Evolutionary conservation across 2,113 vertebrate genomes (phyloP), one percentile per base, ranked within the genome.

Genomic region (Procavia capensis): DNA sequence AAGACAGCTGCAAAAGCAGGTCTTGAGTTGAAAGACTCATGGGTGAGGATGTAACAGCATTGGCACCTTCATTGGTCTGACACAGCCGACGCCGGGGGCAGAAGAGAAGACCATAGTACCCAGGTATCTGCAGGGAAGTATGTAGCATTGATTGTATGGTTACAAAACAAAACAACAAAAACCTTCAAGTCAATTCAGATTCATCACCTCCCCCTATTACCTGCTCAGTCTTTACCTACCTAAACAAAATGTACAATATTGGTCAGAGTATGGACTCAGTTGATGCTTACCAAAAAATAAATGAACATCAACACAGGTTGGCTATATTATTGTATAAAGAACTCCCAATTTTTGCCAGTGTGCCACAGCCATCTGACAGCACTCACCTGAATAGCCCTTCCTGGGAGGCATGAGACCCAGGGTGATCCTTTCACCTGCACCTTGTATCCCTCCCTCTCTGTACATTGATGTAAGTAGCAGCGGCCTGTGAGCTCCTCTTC

Each of bases 391-490:
- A 98, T 95, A 85, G 95, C 85, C 36, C 90, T 96, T 54, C 99
- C 99, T 85, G 98, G 98, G 95, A 98, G 98, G 94, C 99, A 99
- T 80, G 98, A 84, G 64, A 97, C 79, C 99, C 99, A 99, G 6
- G 98, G 97, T 88, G 99, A 98, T 24, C 97, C 98, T 66, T 93
- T 92, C n/a, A 98, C 98, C 94, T 97, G 98, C 89, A 99, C 97
- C 66, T 99, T 98, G 85, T 98, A 99, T 27, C 63, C 88, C 88
- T 98, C 98, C 0, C 34, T 95, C 81, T 98, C 98, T 29, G 97
- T 97, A 82, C 99, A 99, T 8, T 98, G 98, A 97, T 99, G 98
- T 96, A 98, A 99, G 97, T 99, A 99, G 96, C 99, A 99, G 9
- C 97, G 98, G 6, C 98, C 99, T 79, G 88, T 96, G 63, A 98